phyloP scores from a whole-genome alignment of 2,888 invertebrate species.

The Clusia tigrina region DNA sequence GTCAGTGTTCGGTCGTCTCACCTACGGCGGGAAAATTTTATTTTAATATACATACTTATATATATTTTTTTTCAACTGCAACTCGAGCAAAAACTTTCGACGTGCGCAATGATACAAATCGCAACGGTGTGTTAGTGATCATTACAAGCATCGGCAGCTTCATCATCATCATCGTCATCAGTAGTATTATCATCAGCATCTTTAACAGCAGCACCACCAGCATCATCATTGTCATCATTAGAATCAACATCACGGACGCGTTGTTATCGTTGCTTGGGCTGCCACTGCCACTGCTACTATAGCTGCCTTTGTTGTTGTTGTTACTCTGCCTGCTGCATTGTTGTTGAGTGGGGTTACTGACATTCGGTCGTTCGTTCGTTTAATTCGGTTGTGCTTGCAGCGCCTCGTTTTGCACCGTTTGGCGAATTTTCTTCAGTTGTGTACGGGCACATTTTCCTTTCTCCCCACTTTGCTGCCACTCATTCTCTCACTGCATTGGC shows the following conservation, averaged over 20 bases:
- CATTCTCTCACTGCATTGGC: not conserved
- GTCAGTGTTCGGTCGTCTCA: too few relatives aligned
- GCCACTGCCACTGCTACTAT: not conserved
- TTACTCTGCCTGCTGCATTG: slow-evolving; percentile 14
- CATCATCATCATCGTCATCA: not conserved
- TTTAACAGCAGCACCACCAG: not conserved
- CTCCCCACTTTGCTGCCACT: not conserved
- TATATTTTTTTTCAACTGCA: too few relatives aligned
- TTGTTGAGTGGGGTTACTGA: slow-evolving; percentile 54
- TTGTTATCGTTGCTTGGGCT: not conserved
- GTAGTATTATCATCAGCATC: not conserved
- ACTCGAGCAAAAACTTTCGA: not conserved
- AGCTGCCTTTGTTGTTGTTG: not conserved
- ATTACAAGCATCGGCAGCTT: not conserved
- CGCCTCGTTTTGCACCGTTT: slow-evolving; percentile 2
- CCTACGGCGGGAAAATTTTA: slow-evolving; percentile 4
- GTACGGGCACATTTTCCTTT: too few relatives aligned
- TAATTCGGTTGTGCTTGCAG: slow-evolving; percentile 4
- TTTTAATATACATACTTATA: too few relatives aligned
- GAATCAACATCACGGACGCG: too few relatives aligned
- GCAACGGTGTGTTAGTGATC: not conserved
- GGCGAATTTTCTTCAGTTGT: slow-evolving; percentile 5
- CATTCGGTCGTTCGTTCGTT: slow-evolving; percentile 45
- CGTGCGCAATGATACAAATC: not conserved
- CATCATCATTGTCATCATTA: too few relatives aligned